Evolutionary conservation across 2,888 invertebrate genomes (phyloP), one percentile per base, ranked within the genome.

Genomic region (Liodrosophila aerea): DNA sequence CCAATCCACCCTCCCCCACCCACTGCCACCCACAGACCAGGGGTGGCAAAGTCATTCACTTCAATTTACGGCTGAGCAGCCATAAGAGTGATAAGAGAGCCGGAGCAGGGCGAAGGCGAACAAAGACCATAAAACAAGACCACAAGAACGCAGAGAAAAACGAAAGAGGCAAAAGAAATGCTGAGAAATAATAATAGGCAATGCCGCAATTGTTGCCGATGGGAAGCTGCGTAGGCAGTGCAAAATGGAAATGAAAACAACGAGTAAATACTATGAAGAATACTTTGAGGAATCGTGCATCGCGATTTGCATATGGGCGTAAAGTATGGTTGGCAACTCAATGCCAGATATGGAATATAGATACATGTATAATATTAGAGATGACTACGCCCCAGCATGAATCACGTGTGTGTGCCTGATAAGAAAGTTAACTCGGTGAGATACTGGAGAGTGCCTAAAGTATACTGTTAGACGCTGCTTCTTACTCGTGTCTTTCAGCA

Each of bases 221-320:
- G 72, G 37, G 56, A 49, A 34, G 62, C 62, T 50, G 56, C 18
- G 37, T 45, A 29, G 37, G 41, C 39, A 13, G 1, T 4, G 15
- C 15, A 41, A 7, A n/a, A 18, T 12, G 4, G 29, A 2, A 31
- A 5, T 13, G 5, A 46, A 43, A 50, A 22, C 4, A 30, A 15
- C 5, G 11, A 40, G 37, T 34, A 36, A 40, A 9, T 16, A 3
- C 8, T 11, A 45, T 16, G 33, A 22, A 18, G 3, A 34, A 34
- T 5, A 3, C 9, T 13, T 2, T 33, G 9, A 51, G 31, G 34
- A 1, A 29, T 8, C 29, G 9, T 27, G 43, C n/a, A 40, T 41
- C 40, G 34, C 40, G 61, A 76, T 77, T 84, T 84, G 74, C 76
- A 76, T 83, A 76, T 56, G 58, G 57, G 52, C 46, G 45, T 47